Evolutionary conservation across 1,140 invertebrate species (phyloP).

Genomic region (Samia ricini): DNA sequence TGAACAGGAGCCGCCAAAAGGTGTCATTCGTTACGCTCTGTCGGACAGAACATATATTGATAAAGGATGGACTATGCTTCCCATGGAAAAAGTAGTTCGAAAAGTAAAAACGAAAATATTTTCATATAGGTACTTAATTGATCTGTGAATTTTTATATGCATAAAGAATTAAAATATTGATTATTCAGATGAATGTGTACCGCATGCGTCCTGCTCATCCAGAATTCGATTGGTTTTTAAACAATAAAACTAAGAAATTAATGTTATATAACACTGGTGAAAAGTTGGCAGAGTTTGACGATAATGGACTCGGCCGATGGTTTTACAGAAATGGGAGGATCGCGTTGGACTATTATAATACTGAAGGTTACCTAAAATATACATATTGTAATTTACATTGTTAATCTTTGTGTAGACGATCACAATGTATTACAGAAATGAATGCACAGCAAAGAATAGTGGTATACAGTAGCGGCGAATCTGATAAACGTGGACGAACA

Average conservation of each 20-base stretch:
- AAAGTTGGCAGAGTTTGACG: slow-evolving; percentile 60
- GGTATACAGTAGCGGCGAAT: slow-evolving; percentile 58
- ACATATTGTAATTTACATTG: neutral
- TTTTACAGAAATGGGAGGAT: slow-evolving; percentile 56
- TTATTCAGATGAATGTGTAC: slow-evolving; percentile 62
- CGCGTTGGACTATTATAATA: slow-evolving; percentile 63
- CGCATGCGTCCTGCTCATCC: slow-evolving; percentile 65
- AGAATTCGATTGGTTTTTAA: slow-evolving; percentile 67
- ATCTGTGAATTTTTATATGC: neutral
- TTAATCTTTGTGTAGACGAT: neutral
- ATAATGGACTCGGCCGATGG: slow-evolving; percentile 52
- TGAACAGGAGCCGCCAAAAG: slow-evolving; percentile 46
- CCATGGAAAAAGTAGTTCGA: slow-evolving; percentile 66
- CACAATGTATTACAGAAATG: slow-evolving; percentile 33
- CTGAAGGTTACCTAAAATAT: slow-evolving; percentile 43
- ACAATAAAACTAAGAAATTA: slow-evolving; percentile 53
- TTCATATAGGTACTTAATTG: neutral
- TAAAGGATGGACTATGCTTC: slow-evolving; percentile 70
- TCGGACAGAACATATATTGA: slow-evolving; percentile 67
- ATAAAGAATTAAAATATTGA: neutral
- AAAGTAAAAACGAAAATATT: slow-evolving; percentile 38
- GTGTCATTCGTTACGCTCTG: slow-evolving; percentile 55
- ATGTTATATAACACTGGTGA: slow-evolving; percentile 60
- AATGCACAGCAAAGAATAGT: slow-evolving; percentile 61
- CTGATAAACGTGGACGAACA: slow-evolving; percentile 46